Evolutionary conservation across 2,888 invertebrate genomes (phyloP).

Genomic region (Catocala nupta): DNA sequence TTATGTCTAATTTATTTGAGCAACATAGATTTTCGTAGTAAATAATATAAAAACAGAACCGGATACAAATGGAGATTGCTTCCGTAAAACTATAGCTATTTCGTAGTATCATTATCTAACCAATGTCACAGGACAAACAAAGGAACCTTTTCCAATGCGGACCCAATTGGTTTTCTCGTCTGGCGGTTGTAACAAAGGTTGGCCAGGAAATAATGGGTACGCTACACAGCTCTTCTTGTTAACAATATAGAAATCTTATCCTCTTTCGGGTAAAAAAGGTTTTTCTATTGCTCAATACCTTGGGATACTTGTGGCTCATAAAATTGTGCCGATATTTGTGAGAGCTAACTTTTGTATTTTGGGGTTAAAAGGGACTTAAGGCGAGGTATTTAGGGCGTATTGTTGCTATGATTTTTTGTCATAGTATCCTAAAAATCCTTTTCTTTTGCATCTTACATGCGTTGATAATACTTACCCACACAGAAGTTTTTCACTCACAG

Average conservation of each 20-base stretch:
- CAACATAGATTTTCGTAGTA: background rate
- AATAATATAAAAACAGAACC: constrained; percentile 2
- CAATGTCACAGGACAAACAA: constrained; percentile 21
- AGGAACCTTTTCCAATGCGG: constrained; percentile 23
- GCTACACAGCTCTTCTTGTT: constrained; percentile 30
- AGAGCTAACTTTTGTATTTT: constrained; percentile 9
- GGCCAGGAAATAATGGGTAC: constrained; percentile 30
- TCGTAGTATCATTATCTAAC: constrained; percentile 12
- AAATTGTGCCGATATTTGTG: constrained; percentile 6
- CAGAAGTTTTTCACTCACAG: too few species aligned
- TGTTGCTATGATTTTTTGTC: background rate
- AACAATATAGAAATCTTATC: constrained; percentile 32
- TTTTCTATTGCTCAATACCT: constrained; percentile 9
- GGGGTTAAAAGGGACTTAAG: background rate
- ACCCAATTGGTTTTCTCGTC: constrained; percentile 36
- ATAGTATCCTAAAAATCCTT: too few species aligned
- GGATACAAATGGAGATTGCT: constrained; percentile 4
- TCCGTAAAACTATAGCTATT: constrained; percentile 2
- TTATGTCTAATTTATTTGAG: too few species aligned
- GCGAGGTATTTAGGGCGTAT: background rate
- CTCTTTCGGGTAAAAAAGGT: constrained; percentile 7
- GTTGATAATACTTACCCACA: too few species aligned
- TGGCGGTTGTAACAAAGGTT: constrained; percentile 30
- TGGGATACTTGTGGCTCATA: constrained; percentile 6
- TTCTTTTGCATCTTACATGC: too few species aligned